Base-by-base conservation (phyloP, 2,797 vertebrate genomes). In the Anisognathus igniventris region DNA sequence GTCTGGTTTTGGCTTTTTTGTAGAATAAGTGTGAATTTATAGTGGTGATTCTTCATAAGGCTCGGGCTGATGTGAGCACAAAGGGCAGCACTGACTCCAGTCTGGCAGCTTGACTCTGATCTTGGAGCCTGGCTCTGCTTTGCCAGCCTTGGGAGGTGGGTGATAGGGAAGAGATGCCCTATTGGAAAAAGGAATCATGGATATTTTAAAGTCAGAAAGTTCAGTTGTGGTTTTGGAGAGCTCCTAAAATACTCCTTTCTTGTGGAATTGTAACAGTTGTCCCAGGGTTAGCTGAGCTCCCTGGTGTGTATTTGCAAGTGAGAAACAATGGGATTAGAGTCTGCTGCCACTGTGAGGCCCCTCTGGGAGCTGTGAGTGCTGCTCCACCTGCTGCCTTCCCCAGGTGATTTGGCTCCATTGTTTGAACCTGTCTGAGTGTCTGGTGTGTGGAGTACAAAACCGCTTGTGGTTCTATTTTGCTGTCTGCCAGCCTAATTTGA, bases 1-100 rank as follows among this genome's bases (percentile, higher is more conserved):
- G 2, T 39, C 21, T 57, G 0, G 1, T 42, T 79, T 67, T n/a
- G 7, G 0, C 2, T 84, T 72, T 70, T 67, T 20, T 21, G 5
- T 91, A n/a, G 42, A 60, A 7, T 42, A 65, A 68, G 9, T 28
- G 5, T 77, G 45, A 31, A 19, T 44, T 58, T 68, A 4, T 45
- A 27, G 27, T 33, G 31, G 7, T 13, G 4, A 3, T 74, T 77
- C 53, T 64, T 71, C 47, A 12, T 47, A 24, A 65, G 7, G 11
- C 31, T 80, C 11, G 17, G 57, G 28, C 40, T 71, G 31, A 28
- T 42, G 13, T 0, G 16, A 58, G 77, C 71, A 8, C 45, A n/a
- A 35, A 82, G 42, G 40, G 39, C 60, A 70, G n/a, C 23, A 9
- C 30, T 57, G 23, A 45, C 61, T 39, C 10, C 7, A 30, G 31